Base-by-base conservation (phyloP, 2,113 vertebrate genomes). In the Nothobranchius furzeri region DNA sequence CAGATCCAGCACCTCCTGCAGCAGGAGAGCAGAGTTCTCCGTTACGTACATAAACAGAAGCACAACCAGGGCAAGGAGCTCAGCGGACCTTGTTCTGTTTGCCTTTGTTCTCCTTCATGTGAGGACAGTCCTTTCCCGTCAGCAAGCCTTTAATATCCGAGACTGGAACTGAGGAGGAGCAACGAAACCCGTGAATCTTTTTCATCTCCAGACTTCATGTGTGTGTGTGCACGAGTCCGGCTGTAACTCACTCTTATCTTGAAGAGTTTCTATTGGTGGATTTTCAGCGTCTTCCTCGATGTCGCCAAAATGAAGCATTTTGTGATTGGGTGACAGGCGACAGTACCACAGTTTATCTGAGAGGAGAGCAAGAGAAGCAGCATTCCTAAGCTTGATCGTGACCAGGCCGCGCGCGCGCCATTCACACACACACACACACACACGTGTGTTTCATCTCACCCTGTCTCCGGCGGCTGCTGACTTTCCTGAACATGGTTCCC, bases 291-390 rank as follows among this genome's bases (percentile, higher is more conserved):
- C 94, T 14, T 96, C 96, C 14, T 97, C 96, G 73, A 96, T 88
- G 0, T 99, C 97, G 7, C 96, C 98, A 0, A 96, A 99, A 89
- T 98, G 97, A 70, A 99, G 93, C 74, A 99, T 94, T 86, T 99
- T 99, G 91, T 97, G 96, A 87, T 99, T 99, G 51, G 96, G 96
- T 0, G 98, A 98, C 68, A 99, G 84, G 51, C 97, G 95, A 68
- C 98, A 99, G 90, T 96, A 99, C 98, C 97, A 99, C 70, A 98
- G 88, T 77, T 98, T 99, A 85, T 99, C 98, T 99, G 79, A 25
- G 5, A 9, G 24, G 12, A 17, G 1, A 15, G 20, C 20, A 20
- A 20, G 42, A 67, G 51, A 20, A 59, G 37, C 0, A n/a, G 24
- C 9, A 14, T 10, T 49, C 24, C 30, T 10, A 9, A 0, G 9